Conservation (phyloP, 1,140 invertebrate genomes). For the Caerostris extrusa region DNA sequence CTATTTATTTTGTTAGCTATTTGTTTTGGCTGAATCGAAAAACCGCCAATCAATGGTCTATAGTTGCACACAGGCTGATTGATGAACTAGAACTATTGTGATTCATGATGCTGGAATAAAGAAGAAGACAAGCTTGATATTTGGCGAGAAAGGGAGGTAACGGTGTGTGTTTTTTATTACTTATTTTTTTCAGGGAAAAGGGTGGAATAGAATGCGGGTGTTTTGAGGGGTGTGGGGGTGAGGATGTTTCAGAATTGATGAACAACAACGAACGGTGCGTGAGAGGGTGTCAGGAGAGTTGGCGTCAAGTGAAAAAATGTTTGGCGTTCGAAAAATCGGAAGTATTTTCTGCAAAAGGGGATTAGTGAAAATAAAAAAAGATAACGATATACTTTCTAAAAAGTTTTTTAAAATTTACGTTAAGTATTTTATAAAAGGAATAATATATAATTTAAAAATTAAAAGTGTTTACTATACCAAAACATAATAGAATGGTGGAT, state of each 20-base stretch:
- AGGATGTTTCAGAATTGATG: constrained; percentile 67
- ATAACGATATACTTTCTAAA: too few relatives aligned
- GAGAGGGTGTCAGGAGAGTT: constrained; percentile 67
- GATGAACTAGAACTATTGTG: constrained; percentile 54
- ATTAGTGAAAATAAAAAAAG: constrained; percentile 11
- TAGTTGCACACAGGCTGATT: constrained; percentile 56
- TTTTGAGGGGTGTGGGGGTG: background rate
- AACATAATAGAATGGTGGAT: too few relatives aligned
- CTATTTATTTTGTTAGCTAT: constrained; percentile 36
- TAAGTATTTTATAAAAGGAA: too few relatives aligned
- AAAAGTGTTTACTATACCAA: too few relatives aligned
- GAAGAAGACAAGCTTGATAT: constrained; percentile 47
- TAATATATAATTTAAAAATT: too few relatives aligned
- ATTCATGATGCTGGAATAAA: constrained; percentile 55
- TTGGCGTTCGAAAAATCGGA: constrained; percentile 52
- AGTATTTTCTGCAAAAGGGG: constrained; percentile 25
- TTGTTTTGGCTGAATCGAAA: constrained; percentile 46
- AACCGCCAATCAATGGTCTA: constrained; percentile 46
- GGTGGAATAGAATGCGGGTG: background rate
- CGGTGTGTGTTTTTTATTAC: constrained; percentile 30
- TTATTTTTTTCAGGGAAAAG: constrained; percentile 26
- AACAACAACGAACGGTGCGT: constrained; percentile 70
- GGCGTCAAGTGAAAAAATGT: constrained; percentile 69
- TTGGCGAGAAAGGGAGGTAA: constrained; percentile 10
- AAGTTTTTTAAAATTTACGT: too few relatives aligned